These are phyloP conservation scores for Ceramica pisi DNA, from an alignment of 2,888 invertebrate species.

Conservation along the genomic window DNA sequence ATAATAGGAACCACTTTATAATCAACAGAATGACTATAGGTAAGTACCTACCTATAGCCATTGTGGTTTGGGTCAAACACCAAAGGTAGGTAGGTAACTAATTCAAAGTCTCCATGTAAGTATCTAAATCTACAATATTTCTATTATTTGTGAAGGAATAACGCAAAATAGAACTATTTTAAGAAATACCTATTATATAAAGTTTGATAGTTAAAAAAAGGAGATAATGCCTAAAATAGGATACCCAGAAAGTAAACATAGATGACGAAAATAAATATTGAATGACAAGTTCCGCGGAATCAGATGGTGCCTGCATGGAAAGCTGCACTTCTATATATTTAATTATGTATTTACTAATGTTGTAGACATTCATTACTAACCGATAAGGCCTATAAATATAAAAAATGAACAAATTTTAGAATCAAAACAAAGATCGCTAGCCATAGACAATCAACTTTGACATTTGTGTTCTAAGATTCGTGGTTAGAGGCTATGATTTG, in stretches of 20 bases:
- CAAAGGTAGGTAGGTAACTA: not conserved
- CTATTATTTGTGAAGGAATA: no score
- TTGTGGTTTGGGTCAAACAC: not conserved
- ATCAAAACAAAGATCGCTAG: constrained; percentile 61
- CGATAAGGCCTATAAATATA: not conserved
- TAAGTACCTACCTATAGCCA: no score
- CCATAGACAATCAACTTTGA: constrained; percentile 73
- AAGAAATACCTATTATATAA: not conserved
- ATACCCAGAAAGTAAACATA: constrained; percentile 34
- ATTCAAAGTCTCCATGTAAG: not conserved
- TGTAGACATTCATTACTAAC: not conserved
- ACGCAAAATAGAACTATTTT: not conserved
- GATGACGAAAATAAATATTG: constrained; percentile 34
- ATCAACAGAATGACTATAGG: not conserved
- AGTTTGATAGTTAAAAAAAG: not conserved
- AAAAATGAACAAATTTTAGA: constrained; percentile 16
- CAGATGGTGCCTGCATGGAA: not conserved
- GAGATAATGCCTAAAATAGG: not conserved
- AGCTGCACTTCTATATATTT: not conserved
- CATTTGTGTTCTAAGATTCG: constrained; percentile 59
- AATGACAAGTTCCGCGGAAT: constrained; percentile 21
- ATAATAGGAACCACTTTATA: not conserved
- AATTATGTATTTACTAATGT: not conserved
- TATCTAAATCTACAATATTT: not conserved
- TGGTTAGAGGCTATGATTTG: constrained; percentile 25